Base-by-base conservation (phyloP, 2,797 vertebrate genomes). In the Rhinophrynus dorsalis region DNA sequence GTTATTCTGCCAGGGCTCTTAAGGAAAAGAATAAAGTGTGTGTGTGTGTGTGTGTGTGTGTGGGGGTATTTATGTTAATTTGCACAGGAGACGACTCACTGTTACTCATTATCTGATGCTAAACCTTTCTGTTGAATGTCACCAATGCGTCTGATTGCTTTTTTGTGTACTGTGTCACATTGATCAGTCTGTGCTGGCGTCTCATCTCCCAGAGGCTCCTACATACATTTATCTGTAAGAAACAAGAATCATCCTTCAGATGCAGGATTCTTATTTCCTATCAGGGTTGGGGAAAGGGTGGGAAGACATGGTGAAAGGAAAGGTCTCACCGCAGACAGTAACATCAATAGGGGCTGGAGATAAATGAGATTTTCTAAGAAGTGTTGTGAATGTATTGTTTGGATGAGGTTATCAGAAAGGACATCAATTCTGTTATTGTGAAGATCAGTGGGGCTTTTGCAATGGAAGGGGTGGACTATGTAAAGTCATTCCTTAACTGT, bases 321-420 rank as follows among this genome's bases (percentile, higher is more conserved):
- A 58, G 61, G 42, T 40, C 32, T 58, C 32, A 17, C 10, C 17
- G 0, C 18, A 51, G 60, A 71, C 68, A 58, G 42, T 13, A 50
- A 64, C 30, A 24, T 72, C 69, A 72, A 72, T 72, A 65, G 29
- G 23, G 27, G 30, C 6, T 4, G 2, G 30, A 2, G 12, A 51
- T 51, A 33, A 42, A 20, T 23, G 42, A 20, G 58, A 6, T n/a
- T 13, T 11, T 23, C 38, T 23, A 21, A 2, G 11, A 11, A n/a
- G n/a, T 26, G 11, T 13, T 26, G 47, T 13, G 23, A 27, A 18
- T 9, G 30, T 30, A 57, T 57, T 67, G 64, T 35, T n/a, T 38
- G 37, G 68, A 32, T 12, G 8, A 48, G 61, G 60, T 72, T 52
- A 72, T 72, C 69, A 40, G 17, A 38, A 44, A 65, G 69, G 69